phyloP scores from a whole-genome alignment of 2,797 vertebrate genomes.

The Sciurus vulgaris region DNA sequence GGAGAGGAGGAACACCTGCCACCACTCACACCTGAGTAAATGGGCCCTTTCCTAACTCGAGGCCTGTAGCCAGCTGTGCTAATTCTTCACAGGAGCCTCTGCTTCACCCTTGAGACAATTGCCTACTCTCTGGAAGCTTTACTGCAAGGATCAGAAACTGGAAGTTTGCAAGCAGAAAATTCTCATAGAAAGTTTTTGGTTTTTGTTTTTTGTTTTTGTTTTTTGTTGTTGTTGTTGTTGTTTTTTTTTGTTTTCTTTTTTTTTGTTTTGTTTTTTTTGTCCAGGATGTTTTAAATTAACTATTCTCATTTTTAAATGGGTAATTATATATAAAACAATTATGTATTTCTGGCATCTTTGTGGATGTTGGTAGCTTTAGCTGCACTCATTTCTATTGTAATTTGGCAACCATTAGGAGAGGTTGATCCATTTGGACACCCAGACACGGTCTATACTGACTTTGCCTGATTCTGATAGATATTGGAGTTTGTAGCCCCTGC shows the following conservation, averaged over 20 bases:
- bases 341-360: constrained; percentile 16
- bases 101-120: background rate
- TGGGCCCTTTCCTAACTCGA: background rate
- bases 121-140: background rate
- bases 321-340: background rate
- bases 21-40: background rate
- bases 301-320: background rate
- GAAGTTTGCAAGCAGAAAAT: background rate
- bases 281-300: background rate
- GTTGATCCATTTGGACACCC: background rate
- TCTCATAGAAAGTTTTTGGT: background rate
- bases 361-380: background rate
- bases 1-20: background rate
- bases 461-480: background rate
- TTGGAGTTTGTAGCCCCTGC: background rate
- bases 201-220: no score
- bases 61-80: no score
- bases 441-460: fast-evolving
- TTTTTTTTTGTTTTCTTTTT: no score
- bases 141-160: background rate
- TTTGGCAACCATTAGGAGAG: background rate
- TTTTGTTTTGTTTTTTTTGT: background rate
- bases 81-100: background rate
- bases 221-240: no score
- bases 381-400: background rate